These are phyloP conservation scores for Anhinga anhinga DNA, from an alignment of 2,113 vertebrate species.

Conservation along the genomic window DNA sequence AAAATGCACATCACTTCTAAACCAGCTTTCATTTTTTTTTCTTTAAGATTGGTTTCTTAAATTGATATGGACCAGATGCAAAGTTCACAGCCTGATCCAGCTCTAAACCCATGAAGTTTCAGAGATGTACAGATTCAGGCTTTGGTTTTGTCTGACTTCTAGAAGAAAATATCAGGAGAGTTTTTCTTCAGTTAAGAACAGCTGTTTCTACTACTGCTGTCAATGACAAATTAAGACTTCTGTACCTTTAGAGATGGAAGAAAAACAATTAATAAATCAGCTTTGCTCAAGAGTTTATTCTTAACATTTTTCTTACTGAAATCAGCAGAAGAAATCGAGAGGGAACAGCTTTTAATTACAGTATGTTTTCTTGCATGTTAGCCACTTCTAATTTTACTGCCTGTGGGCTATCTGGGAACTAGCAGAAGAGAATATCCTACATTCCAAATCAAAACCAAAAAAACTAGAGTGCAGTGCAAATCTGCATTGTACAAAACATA, in stretches of 20 bases:
- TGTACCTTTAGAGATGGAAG: constrained; percentile 33
- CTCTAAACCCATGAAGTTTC: not conserved
- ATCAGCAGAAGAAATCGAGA: not conserved
- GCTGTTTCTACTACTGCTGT: not conserved
- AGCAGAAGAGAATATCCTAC: constrained; percentile 18
- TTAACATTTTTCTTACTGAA: constrained; percentile 30
- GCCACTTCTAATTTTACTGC: constrained; percentile 48
- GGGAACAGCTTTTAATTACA: constrained; percentile 33
- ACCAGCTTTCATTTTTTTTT: not conserved
- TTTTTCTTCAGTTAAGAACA: not conserved
- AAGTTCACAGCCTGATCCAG: not conserved
- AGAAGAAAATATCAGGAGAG: not conserved
- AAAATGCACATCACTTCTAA: not conserved
- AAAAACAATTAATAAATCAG: not conserved
- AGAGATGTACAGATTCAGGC: not conserved
- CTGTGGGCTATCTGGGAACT: constrained; percentile 23
- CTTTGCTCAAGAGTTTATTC: not conserved
- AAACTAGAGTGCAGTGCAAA: constrained; percentile 30
- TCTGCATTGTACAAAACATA: not conserved
- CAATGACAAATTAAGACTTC: constrained; percentile 39
- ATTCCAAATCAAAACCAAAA: constrained; percentile 46
- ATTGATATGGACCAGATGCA: not conserved
- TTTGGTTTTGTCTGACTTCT: not conserved
- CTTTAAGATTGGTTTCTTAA: not conserved
- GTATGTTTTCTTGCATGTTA: constrained; percentile 3